Conservation (phyloP, 1,140 invertebrate genomes). For the Sycophila sp. region DNA sequence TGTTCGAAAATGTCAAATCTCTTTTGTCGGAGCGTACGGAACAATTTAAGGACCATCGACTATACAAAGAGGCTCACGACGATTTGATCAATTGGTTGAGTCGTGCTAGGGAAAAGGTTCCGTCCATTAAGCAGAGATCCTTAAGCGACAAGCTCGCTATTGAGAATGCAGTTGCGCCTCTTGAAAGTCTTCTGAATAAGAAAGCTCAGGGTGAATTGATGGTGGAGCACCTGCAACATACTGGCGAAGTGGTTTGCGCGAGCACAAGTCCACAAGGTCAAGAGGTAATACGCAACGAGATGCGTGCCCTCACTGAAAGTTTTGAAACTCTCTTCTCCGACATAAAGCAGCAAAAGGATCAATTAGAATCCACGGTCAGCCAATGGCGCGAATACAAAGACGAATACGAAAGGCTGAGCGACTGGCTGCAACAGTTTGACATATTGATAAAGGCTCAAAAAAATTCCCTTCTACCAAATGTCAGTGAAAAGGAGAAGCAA, state of each 20-base stretch:
- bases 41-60: conserved; percentile 86
- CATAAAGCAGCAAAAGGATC: conserved; percentile 84
- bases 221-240: conserved; percentile 86
- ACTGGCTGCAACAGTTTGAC: conserved; percentile 94
- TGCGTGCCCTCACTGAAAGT: conserved; percentile 82
- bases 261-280: conserved; percentile 84
- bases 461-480: conserved; percentile 81
- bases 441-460: conserved; percentile 92
- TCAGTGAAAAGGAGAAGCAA: conserved; percentile 87
- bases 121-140: conserved; percentile 84
- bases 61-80: conserved; percentile 90
- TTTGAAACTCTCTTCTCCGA: conserved; percentile 88
- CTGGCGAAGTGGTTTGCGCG: conserved; percentile 85
- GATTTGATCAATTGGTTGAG: conserved; percentile 87
- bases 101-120: conserved; percentile 87
- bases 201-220: conserved; percentile 90
- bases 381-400: conserved; percentile 93
- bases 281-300: conserved; percentile 84
- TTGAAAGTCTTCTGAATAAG: conserved; percentile 87
- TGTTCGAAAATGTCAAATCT: conserved; percentile 69
- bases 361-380: conserved; percentile 82
- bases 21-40: conserved; percentile 82
- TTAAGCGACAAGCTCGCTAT: conserved; percentile 88
- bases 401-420: conserved; percentile 89
- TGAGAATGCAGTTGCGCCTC: conserved; percentile 85